Evolutionary conservation across 2,113 vertebrate genomes (phyloP).

Genomic region (Accipiter virgatus): DNA sequence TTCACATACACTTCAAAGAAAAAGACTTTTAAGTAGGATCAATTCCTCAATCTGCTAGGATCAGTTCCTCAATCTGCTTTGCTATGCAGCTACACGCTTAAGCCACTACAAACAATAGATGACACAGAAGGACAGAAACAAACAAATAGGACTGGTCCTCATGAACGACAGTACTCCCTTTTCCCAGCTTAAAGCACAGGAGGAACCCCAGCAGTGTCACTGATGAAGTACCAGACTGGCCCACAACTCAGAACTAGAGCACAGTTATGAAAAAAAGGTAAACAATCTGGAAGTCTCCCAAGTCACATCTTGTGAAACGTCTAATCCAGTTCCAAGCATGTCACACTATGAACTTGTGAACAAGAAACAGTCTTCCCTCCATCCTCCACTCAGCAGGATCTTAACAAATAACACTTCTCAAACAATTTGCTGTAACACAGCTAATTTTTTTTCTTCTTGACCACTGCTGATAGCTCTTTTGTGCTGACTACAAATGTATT

Average conservation of each 20-base stretch:
- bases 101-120: neutral
- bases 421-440: neutral
- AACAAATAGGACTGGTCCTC: neutral
- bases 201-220: neutral
- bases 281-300: neutral
- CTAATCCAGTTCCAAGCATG: neutral
- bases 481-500: neutral
- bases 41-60: neutral
- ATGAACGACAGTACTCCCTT: neutral
- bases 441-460: neutral
- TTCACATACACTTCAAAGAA: neutral
- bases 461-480: accelerated
- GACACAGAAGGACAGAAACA: neutral
- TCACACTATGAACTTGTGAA: neutral
- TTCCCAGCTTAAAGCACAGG: neutral
- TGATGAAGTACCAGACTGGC: neutral
- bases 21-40: neutral
- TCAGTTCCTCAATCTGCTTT: neutral
- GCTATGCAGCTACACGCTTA: neutral
- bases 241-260: neutral
- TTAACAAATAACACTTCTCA: neutral
- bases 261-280: neutral
- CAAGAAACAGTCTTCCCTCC: neutral
- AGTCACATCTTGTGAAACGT: neutral
- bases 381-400: neutral